Base-by-base conservation (phyloP, 92 coral and sea anemone species). In the Parazoanthus swiftii region DNA sequence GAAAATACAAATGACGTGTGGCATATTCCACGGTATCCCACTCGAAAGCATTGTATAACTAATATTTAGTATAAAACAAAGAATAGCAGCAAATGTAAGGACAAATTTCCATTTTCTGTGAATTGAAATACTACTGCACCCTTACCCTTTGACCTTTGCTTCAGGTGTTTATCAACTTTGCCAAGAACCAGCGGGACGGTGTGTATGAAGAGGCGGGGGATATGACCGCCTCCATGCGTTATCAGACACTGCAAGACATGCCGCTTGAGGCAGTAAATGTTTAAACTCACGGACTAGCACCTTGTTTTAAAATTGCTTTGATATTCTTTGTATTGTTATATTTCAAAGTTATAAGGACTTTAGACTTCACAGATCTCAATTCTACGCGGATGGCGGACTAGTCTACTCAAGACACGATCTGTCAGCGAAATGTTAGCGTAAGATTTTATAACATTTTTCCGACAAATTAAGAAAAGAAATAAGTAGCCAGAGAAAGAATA, bases 161-260 rank as follows among this genome's bases (percentile, higher is more conserved):
- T 68, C 54, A 79, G 87, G 87, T 84, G 63, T 84, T 84, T 44
- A 84, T 84, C 43, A 84, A 84, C 42, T 84, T 84, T 44, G 87
- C 87, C 79, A 84, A 84, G 78, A 84, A 84, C 78, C 87, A 84
- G 78, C 63, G 87, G 14, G 87, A 84, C 38, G 87, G 87, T 25
- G 79, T 84, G 42, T 84, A 84, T 10, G 87, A 84, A 11, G 79
- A 71, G 4, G 87, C 87, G 9, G 87, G 46, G 5, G 79, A 84
- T 14, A 43, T 84, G 5, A 3, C 8, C 54, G 25, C 87, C 10
- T 25, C 79, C 39, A 71, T 84, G 77, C 87, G 79, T 8, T 84
- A 84, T 72, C 87, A 84, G 36, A 72, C 87, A n/a, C 29, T 84
- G 66, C 14, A 71, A 39, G 87, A 84, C 33, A 26, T 70, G 66